These are phyloP conservation scores for Cephus cinctus DNA, from an alignment of 1,140 invertebrate genomes.

Conservation along the genomic window DNA sequence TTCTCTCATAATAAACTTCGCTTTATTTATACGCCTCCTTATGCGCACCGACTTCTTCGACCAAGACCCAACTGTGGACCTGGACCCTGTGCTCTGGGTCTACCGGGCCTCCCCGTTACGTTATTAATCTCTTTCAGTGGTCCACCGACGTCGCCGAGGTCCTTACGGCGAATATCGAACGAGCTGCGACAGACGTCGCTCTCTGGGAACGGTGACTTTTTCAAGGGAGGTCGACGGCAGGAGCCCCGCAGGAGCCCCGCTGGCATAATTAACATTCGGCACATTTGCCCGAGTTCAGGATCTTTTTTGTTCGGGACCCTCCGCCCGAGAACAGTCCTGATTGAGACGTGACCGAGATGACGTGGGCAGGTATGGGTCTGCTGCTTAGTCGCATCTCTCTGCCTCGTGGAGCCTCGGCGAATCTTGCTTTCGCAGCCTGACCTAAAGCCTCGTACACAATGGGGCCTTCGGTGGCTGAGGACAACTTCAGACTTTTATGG, in stretches of 20 bases:
- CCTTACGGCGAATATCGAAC: too few species aligned
- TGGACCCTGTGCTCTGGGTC: too few species aligned
- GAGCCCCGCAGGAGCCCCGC: slow-evolving; percentile 18
- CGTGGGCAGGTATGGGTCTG: too few species aligned
- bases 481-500: too few species aligned
- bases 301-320: neutral
- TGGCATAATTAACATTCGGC: slow-evolving; percentile 52
- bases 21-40: slow-evolving; percentile 37
- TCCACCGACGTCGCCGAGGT: neutral
- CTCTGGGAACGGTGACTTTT: slow-evolving; percentile 31
- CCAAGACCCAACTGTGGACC: too few species aligned
- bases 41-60: neutral
- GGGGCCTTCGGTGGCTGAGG: neutral
- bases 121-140: slow-evolving; percentile 18
- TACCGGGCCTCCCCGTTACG: slow-evolving; percentile 17
- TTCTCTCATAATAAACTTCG: slow-evolving; percentile 37
- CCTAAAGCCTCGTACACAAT: neutral
- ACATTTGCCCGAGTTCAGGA: slow-evolving; percentile 30
- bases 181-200: too few species aligned
- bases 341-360: slow-evolving; percentile 44
- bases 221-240: slow-evolving; percentile 18
- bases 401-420: neutral
- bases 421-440: neutral
- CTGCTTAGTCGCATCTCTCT: too few species aligned
- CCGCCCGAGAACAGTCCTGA: slow-evolving; percentile 20